Percentiles rank a stretch among this genome's conserved stretches.
Conservation (phyloP, 2,797 vertebrate genomes). For the Epinephelus coioides region DNA sequence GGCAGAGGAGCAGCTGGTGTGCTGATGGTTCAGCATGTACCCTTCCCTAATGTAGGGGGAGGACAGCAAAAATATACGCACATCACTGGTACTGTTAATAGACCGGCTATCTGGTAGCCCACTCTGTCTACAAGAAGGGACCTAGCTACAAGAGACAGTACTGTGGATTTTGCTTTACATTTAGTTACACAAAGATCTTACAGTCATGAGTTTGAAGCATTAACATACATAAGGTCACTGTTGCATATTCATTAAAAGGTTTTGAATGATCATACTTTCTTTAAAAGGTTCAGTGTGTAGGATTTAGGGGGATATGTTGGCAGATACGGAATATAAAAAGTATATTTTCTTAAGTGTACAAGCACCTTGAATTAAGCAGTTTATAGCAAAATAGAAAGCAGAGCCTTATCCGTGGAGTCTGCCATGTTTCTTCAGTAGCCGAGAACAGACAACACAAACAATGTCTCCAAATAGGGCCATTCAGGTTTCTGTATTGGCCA, state of each 20-base stretch:
- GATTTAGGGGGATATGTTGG: too few relatives aligned
- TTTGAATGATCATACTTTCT: slow-evolving; percentile 17
- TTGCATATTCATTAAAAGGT: slow-evolving; percentile 22
- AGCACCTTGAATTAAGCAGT: too few relatives aligned
- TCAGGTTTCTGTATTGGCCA: too few relatives aligned
- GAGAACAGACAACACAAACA: too few relatives aligned
- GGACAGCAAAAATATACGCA: slow-evolving; percentile 61
- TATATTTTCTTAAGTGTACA: too few relatives aligned
- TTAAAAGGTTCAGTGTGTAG: too few relatives aligned
- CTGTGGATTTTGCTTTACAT: slow-evolving; percentile 13
- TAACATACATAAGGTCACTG: slow-evolving; percentile 30
- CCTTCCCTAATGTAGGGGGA: slow-evolving; percentile 32
- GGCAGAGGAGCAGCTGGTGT: slow-evolving; percentile 69
- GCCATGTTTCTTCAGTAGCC: too few relatives aligned
- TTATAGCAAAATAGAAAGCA: too few relatives aligned
- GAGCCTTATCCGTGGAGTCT: too few relatives aligned
- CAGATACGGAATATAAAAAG: too few relatives aligned
- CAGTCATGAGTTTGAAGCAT: slow-evolving; percentile 36
- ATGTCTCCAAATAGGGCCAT: too few relatives aligned
- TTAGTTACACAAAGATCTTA: slow-evolving; percentile 11
- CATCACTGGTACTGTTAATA: slow-evolving; percentile 59
- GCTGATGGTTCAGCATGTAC: slow-evolving; percentile 60
- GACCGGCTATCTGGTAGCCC: slow-evolving; percentile 46
- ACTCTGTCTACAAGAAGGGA: slow-evolving; percentile 22
- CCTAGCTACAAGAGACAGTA: slow-evolving; percentile 4